Evolutionary conservation across 2,888 invertebrate genomes (phyloP), one percentile per base, ranked within the genome.

Genomic region (Drosophila subquinaria): DNA sequence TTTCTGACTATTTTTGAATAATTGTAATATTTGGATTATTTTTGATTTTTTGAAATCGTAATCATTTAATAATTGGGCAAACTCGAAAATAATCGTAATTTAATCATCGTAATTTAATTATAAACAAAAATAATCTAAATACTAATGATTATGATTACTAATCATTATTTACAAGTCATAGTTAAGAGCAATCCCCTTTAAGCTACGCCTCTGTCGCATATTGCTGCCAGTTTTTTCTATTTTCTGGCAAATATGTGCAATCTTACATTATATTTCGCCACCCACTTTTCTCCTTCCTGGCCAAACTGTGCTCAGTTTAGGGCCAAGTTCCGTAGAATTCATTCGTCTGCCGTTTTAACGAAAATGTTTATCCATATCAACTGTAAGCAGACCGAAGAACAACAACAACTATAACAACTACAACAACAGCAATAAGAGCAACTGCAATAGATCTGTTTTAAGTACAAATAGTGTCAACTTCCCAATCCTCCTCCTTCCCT

Each of bases 361-460:
- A 72, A 88, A 80, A 86, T 87, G 81, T 83, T 84, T 84, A 89
- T 83, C 84, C 81, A 69, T 69, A 71, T 61, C 59, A 77, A 77
- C 80, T 85, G 88, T 83, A 76, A 83, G 89, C 87, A 86, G 74
- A 62, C 71, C 20, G 62, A 60, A 47, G 45, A 33, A 65, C 60
- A 65, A 69, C 64, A 51, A 48, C 10, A 43, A 20, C 47, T 3
- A 27, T 0, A 51, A 47, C 3, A 43, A 20, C 48, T 27, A 65
- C 62, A 65, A 69, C 62, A 51, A 48, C 4, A 43, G 11, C 30
- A 73, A 76, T 27, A 78, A 69, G 57, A 69, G 72, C 73, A 77
- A 71, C 71, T 55, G 78, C 73, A 85, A 85, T 85, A 78, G 85
- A 88, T 85, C 82, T 82, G 74, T 76, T 77, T 87, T 87, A 81